A percentile compares a stretch with the other conserved stretches of the same genome.
These are phyloP conservation scores for Drosophila melanica DNA, from an alignment of 1,140 invertebrate species.

Conservation along the genomic window DNA sequence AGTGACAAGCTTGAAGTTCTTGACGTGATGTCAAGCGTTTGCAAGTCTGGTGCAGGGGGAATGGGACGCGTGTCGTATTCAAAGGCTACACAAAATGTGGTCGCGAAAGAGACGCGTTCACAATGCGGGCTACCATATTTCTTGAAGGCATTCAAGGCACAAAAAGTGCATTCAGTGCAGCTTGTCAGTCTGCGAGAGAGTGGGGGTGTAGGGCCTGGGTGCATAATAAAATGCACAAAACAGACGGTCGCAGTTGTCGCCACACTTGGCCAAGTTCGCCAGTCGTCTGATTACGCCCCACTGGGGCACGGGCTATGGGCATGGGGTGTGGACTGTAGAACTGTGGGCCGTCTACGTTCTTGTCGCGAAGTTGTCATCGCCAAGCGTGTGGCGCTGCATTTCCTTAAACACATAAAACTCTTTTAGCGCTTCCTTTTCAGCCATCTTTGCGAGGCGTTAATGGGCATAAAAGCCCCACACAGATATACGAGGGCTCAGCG, in stretches of 20 bases:
- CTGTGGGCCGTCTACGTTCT: constrained; percentile 9
- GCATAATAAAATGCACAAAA: constrained; percentile 51
- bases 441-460: constrained; percentile 59
- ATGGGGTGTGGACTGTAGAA: background rate
- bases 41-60: constrained; percentile 7
- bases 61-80: constrained; percentile 22
- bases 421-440: constrained; percentile 66
- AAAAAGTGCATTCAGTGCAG: constrained; percentile 51
- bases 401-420: constrained; percentile 70
- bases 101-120: constrained; percentile 16
- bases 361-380: constrained; percentile 51
- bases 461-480: constrained; percentile 54
- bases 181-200: constrained; percentile 24
- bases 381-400: constrained; percentile 56
- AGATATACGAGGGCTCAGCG: constrained; percentile 42
- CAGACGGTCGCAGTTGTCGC: constrained; percentile 57
- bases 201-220: background rate
- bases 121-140: constrained; percentile 49
- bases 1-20: constrained; percentile 31
- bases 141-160: constrained; percentile 52
- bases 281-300: constrained; percentile 58
- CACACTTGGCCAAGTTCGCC: constrained; percentile 64
- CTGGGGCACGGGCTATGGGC: background rate
- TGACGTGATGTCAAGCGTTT: constrained; percentile 53
- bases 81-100: constrained; percentile 27